Percentiles rank a stretch among this genome's conserved stretches.
Conservation (phyloP, 1,140 invertebrate genomes). For the Anastrepha obliqua region DNA sequence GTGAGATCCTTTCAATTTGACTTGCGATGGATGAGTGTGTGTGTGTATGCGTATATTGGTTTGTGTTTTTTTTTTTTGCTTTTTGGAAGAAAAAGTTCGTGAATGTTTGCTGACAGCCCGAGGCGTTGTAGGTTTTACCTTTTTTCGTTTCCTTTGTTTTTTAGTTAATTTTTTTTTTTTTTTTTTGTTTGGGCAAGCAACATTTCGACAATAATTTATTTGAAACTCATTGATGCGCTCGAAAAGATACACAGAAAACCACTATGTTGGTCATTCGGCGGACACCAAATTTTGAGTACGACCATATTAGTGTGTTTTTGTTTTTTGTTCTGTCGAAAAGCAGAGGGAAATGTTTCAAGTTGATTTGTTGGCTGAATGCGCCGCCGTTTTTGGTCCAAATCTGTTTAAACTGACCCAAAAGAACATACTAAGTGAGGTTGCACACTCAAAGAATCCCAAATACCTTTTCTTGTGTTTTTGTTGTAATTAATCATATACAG, state of each 20-base stretch:
- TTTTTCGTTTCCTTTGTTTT: slow-evolving; percentile 1
- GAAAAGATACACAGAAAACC: slow-evolving; percentile 40
- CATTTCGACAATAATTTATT: slow-evolving; percentile 53
- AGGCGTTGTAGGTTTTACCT: slow-evolving; percentile 48
- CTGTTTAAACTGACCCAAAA: slow-evolving; percentile 28
- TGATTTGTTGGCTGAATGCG: slow-evolving; percentile 30
- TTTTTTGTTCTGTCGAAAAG: background rate
- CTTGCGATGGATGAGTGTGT: no score
- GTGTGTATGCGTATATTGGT: background rate
- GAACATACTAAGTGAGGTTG: background rate
- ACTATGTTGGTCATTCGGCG: slow-evolving; percentile 24
- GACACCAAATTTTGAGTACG: background rate
- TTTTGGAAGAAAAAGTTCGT: slow-evolving; percentile 26
- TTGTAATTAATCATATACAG: no score
- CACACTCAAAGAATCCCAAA: no score
- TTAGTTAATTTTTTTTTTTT: background rate
- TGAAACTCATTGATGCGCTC: slow-evolving; percentile 46
- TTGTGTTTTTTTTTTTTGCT: background rate
- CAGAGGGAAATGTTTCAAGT: slow-evolving; percentile 35
- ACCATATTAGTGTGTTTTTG: background rate
- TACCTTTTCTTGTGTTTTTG: no score
- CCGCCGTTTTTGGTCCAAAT: slow-evolving; percentile 22
- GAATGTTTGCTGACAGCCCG: slow-evolving; percentile 48
- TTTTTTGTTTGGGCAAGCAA: background rate
- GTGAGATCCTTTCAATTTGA: background rate